phyloP scores from a whole-genome alignment of 2,797 vertebrate genomes.

The Microctenopoma stevenorrisi region DNA sequence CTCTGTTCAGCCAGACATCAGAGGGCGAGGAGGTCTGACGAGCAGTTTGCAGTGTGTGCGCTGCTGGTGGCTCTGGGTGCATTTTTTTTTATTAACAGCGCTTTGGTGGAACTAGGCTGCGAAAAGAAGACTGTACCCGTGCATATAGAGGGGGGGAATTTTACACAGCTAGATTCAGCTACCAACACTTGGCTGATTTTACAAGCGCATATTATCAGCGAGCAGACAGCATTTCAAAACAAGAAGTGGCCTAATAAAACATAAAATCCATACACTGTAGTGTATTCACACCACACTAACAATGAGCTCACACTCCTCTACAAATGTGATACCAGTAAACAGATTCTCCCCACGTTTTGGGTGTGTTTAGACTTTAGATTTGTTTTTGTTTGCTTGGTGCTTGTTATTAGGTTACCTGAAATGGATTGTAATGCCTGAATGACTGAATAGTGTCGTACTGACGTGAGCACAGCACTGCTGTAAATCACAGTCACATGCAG shows the following conservation, averaged over 20 bases:
- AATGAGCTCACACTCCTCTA: slow-evolving; percentile 28
- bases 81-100: slow-evolving; percentile 6
- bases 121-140: slow-evolving; percentile 17
- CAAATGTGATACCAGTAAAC: slow-evolving; percentile 34
- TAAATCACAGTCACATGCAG: slow-evolving; percentile 25
- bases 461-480: slow-evolving; percentile 17
- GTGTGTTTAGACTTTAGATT: slow-evolving; percentile 25
- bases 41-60: slow-evolving; percentile 41
- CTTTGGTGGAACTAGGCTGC: slow-evolving; percentile 18
- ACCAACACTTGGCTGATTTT: slow-evolving; percentile 49
- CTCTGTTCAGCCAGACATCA: slow-evolving; percentile 37
- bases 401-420: slow-evolving; percentile 40
- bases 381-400: slow-evolving; percentile 12
- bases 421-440: slow-evolving; percentile 31
- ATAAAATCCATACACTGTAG: slow-evolving; percentile 31
- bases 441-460: slow-evolving; percentile 34
- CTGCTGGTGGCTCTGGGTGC: slow-evolving; percentile 15
- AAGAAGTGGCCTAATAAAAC: slow-evolving; percentile 44
- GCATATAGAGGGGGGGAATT: slow-evolving; percentile 34
- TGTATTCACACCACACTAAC: slow-evolving; percentile 41
- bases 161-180: slow-evolving; percentile 25
- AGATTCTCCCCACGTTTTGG: slow-evolving; percentile 10
- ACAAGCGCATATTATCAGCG: slow-evolving; percentile 35
- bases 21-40: slow-evolving; percentile 22
- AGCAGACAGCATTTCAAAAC: slow-evolving; percentile 32